phyloP scores from a whole-genome alignment of 1,140 invertebrate species.

The Drepana arcuata region DNA sequence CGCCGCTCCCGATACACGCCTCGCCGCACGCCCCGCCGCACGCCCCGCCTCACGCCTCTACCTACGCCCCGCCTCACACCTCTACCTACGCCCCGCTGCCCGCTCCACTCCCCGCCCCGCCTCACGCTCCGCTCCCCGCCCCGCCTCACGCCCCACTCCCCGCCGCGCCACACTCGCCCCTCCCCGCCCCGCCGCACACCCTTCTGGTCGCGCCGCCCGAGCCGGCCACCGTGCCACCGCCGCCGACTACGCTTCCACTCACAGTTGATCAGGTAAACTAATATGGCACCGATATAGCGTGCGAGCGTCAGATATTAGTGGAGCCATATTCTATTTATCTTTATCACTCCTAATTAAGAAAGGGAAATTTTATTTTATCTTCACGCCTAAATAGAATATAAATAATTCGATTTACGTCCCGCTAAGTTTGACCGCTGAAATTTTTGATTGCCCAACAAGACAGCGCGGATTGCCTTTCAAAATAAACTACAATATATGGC shows the following conservation, averaged over 20 bases:
- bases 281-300: no score
- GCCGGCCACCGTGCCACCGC: slow-evolving; percentile 9
- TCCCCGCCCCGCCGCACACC: not conserved
- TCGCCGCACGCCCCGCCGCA: slow-evolving; percentile 28
- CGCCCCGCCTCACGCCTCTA: slow-evolving; percentile 44
- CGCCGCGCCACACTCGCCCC: not conserved
- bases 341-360: no score
- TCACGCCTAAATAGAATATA: no score
- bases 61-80: slow-evolving; percentile 28
- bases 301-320: no score
- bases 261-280: slow-evolving; percentile 48
- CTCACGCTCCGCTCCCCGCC: not conserved
- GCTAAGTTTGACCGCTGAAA: no score
- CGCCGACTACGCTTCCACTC: slow-evolving; percentile 33
- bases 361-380: no score
- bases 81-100: not conserved
- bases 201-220: slow-evolving; percentile 9
- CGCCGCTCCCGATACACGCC: no score
- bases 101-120: not conserved
- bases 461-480: no score
- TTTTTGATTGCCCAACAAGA: no score
- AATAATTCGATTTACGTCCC: no score
- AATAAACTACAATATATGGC: no score
- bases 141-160: not conserved
- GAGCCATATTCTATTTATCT: no score